phyloP scores from a whole-genome alignment of 1,140 invertebrate genomes.

The Drosophila teissieri region DNA sequence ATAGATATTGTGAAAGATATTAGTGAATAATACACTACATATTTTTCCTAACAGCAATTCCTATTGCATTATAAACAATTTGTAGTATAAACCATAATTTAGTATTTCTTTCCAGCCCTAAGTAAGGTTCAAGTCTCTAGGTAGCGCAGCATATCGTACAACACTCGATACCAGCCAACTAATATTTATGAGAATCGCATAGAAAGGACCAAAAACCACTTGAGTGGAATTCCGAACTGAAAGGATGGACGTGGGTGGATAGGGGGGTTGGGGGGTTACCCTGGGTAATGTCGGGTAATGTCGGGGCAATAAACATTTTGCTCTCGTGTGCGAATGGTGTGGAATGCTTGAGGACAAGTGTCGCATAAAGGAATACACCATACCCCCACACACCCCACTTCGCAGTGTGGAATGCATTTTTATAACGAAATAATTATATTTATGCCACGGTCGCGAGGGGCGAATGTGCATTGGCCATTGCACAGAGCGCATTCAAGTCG shows the following conservation, averaged over 20 bases:
- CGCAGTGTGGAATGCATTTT: constrained; percentile 67
- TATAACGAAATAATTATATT: constrained; percentile 82
- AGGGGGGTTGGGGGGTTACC: background rate
- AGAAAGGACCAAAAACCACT: constrained; percentile 36
- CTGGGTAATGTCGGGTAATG: constrained; percentile 20
- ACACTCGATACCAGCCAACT: background rate
- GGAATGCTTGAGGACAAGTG: constrained; percentile 55
- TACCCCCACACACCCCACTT: background rate
- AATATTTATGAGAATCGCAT: constrained; percentile 39
- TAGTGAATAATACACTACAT: background rate
- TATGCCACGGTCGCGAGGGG: constrained; percentile 44
- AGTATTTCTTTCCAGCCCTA: too few species aligned
- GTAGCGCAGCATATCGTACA: background rate
- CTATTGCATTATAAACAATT: too few species aligned
- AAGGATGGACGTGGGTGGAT: background rate
- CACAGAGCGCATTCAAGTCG: constrained; percentile 60
- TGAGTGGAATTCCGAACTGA: constrained; percentile 6
- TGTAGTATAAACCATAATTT: too few species aligned
- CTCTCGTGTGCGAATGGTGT: constrained; percentile 15
- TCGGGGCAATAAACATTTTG: constrained; percentile 45
- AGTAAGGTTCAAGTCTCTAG: too few species aligned
- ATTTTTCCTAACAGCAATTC: too few species aligned
- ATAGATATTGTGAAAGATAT: background rate
- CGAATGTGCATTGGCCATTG: constrained; percentile 36
- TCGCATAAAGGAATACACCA: constrained; percentile 25